A percentile compares a stretch with the other conserved stretches of the same genome.
phyloP scores from a whole-genome alignment of 2,797 vertebrate species.

The Tapera naevia region DNA sequence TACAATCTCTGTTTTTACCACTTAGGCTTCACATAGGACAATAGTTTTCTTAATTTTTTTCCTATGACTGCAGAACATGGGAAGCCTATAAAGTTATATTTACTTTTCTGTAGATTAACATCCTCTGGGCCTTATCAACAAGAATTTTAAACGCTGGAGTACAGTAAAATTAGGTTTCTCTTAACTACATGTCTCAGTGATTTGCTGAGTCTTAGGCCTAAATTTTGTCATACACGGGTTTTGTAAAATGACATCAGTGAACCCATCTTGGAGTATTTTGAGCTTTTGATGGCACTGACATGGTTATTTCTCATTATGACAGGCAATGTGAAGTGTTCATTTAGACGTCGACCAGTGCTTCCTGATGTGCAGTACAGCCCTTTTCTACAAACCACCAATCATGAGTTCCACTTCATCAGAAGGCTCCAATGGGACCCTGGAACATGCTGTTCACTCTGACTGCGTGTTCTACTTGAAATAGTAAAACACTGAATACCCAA shows the following conservation, averaged over 20 bases:
- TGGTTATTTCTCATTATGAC: not conserved
- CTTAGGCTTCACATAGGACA: not conserved
- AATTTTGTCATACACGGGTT: fast-evolving
- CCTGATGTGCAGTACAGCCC: conserved; percentile 57
- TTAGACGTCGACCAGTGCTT: conserved; percentile 18
- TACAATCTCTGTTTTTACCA: not conserved
- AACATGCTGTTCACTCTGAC: conserved; percentile 26
- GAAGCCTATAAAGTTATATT: not conserved
- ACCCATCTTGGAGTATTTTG: not conserved
- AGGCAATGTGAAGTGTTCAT: conserved; percentile 77
- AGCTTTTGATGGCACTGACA: not conserved
- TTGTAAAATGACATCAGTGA: not conserved
- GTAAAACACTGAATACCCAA: conserved; percentile 86
- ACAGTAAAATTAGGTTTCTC: not conserved
- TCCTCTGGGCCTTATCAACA: not conserved
- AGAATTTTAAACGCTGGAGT: not conserved
- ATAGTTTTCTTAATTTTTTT: not conserved
- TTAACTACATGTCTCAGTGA: not conserved
- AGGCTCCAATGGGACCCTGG: conserved; percentile 57
- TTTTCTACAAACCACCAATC: conserved; percentile 37
- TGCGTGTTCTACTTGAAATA: conserved; percentile 70
- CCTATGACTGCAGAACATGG: not conserved
- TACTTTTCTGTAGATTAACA: not conserved
- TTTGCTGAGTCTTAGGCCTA: not conserved
- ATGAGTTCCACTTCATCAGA: conserved; percentile 52